Conservation (phyloP, 2,113 vertebrate species). For the Amblyopsis rosae region DNA sequence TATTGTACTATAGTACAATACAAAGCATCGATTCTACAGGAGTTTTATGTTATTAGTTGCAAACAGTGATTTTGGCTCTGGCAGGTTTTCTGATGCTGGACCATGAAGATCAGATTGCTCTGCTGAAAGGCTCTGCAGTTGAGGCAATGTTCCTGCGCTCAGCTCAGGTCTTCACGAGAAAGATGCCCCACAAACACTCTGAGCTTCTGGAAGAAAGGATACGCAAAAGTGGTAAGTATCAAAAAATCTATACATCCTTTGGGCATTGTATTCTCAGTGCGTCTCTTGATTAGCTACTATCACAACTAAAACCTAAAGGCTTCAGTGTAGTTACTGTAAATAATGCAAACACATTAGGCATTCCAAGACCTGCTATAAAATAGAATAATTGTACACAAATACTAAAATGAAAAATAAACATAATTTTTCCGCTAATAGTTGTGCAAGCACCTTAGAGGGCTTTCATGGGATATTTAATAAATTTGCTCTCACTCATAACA, state of each 20-base stretch:
- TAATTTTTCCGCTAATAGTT: too few relatives aligned
- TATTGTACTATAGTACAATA: background rate
- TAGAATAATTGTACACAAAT: background rate
- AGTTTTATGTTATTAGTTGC: background rate
- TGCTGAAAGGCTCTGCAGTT: constrained; percentile 96
- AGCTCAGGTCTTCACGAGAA: constrained; percentile 90
- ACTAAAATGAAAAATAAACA: too few relatives aligned
- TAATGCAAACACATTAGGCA: background rate
- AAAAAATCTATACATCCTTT: background rate
- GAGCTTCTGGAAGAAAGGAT: constrained; percentile 91
- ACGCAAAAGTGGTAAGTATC: constrained; percentile 89
- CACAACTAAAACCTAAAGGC: too few relatives aligned
- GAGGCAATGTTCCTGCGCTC: constrained; percentile 98
- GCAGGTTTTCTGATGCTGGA: constrained; percentile 93
- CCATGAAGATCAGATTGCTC: constrained; percentile 97
- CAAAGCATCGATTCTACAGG: background rate
- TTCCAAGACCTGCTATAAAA: background rate
- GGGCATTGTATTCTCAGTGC: too few relatives aligned
- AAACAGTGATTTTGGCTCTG: constrained; percentile 10
- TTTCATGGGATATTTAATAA: too few relatives aligned
- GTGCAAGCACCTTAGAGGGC: too few relatives aligned
- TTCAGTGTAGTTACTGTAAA: background rate
- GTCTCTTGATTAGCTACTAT: too few relatives aligned
- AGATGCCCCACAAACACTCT: constrained; percentile 85
- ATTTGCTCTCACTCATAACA: too few relatives aligned